Evolutionary conservation across 1,140 invertebrate species (phyloP).

Genomic region (Eriocheir sinensis): DNA sequence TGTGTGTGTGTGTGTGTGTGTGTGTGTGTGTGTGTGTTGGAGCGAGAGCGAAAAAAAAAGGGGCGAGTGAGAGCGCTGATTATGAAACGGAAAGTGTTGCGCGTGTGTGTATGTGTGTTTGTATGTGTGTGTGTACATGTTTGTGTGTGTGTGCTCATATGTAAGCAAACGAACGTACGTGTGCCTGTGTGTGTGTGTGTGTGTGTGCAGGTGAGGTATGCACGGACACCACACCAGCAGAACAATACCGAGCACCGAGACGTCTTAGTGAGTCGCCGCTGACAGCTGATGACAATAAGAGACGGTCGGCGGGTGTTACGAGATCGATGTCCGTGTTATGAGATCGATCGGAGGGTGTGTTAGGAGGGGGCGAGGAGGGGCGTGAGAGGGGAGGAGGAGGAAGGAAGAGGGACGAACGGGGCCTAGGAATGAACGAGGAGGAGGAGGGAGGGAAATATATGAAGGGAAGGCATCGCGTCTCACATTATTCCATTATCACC

Average conservation of each 20-base stretch:
- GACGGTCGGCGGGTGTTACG: too few species aligned
- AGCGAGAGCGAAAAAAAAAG: too few species aligned
- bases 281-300: too few species aligned
- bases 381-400: background rate
- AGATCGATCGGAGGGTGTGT: constrained; percentile 9
- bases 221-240: too few species aligned
- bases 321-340: background rate
- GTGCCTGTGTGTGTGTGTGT: constrained; percentile 46
- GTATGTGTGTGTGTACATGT: background rate
- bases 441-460: background rate
- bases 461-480: constrained; percentile 4
- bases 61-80: too few species aligned
- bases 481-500: constrained; percentile 30
- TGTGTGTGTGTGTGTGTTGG: constrained; percentile 3
- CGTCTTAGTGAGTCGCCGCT: too few species aligned
- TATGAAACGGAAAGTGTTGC: too few species aligned
- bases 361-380: background rate
- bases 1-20: background rate
- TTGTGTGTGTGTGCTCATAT: constrained; percentile 33
- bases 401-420: background rate
- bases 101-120: constrained; percentile 3
- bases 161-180: background rate
- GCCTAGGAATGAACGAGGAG: background rate
- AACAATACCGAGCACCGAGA: too few species aligned
- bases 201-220: background rate